Evolutionary conservation across 1,140 invertebrate species (phyloP), one percentile per base, ranked within the genome.

Genomic region (Psilanteris sp.): DNA sequence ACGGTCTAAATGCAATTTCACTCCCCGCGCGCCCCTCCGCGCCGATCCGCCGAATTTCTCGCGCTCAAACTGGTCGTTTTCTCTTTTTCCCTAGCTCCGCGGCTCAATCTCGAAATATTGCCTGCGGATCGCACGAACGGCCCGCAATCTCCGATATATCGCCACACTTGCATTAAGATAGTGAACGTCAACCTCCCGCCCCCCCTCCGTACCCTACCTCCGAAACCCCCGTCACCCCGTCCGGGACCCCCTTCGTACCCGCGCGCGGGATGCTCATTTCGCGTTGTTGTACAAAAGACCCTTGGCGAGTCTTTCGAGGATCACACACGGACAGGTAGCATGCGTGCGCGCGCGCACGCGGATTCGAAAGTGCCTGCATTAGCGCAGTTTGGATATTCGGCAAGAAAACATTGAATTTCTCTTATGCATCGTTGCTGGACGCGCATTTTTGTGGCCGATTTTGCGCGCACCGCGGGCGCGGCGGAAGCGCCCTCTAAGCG

Each of bases 341-440:
- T 37, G 8, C 39, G 34, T 52, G 52, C 66, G 54, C 44, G 8
- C 39, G 41, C 55, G 7, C 31, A 24, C 18, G n/a, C 16, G 50
- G 41, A 70, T 76, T 76, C 64, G 73, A 76, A 76, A 76, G 73
- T 70, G 73, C 57, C 44, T 76, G 73, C 64, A 76, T 76, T 75
- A 75, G 64, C 64, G 50, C 57, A 68, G 72, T 75, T 76, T 76
- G 72, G 62, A 68, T 66, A 75, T 68, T 62, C 64, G 34, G 36
- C 54, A 68, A 70, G 72, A 57, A 76, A 70, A 64, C 43, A 70
- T 55, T 64, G 48, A 72, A 72, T 72, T 72, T 72, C 67, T 62
- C 68, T 64, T 72, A 57, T 64, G 34, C 54, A 32, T 16, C 34
- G 57, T 50, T 59, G 59, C 59, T 59, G 24, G 43, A 57, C 52